Evolutionary conservation across 1,140 invertebrate genomes (phyloP), one percentile per base, ranked within the genome.

Genomic region (Spodoptera litura): DNA sequence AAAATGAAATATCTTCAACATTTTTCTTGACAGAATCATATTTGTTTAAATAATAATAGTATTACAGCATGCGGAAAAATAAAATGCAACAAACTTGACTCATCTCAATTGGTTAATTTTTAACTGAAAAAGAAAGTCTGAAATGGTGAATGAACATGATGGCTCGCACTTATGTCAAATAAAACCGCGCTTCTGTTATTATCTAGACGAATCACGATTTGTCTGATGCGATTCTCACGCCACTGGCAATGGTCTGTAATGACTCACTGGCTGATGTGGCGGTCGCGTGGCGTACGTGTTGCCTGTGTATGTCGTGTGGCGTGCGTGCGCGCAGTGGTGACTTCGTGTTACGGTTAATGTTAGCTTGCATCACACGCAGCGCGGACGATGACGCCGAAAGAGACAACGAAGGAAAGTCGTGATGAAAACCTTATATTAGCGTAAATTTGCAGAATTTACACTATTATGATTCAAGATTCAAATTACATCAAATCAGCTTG

Each of bases 131-230:
- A 86, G 88, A 89, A 89, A 90, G 87, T 87, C 76, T 79, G 74
- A 87, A 86, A 84, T 83, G 82, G 82, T 84, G 84, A 87, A 85
- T 84, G 82, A 81, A 80, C 80, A 83, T 88, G 86, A 90, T 88
- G 84, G 86, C 83, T 87, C 81, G 82, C 83, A 88, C 85, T 85
- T 89, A 84, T 88, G 87, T 83, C 85, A 89, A 87, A 87, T 87
- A 85, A 86, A 88, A 82, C 83, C 75, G 81, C 82, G 77, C 84
- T 85, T 79, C 83, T 82, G 73, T 77, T 88, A 89, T 87, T 88
- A 89, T 87, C 78, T 87, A 87, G 89, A 91, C 83, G 85, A 83
- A 89, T 89, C 87, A 91, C 85, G 85, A 88, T 84, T 80, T 81
- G 81, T 80, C 82, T 89, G 84, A 87, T 86, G 88, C 83, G 81